Percentiles rank a stretch among this genome's conserved stretches.
These are phyloP conservation scores for Gadopsis marmoratus DNA, from an alignment of 2,797 vertebrate species.

Conservation along the genomic window DNA sequence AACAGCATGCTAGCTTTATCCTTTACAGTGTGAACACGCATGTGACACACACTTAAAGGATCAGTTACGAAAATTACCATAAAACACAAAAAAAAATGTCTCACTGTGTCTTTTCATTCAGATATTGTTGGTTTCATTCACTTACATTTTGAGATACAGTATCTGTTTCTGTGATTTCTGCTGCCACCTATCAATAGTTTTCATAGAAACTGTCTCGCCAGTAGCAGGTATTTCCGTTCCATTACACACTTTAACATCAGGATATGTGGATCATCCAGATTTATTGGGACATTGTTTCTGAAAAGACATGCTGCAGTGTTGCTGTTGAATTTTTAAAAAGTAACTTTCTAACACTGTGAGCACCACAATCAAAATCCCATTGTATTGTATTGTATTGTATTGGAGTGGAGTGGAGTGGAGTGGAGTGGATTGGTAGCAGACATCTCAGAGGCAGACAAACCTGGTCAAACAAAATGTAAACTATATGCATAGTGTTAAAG, in stretches of 20 bases:
- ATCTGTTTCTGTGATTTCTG: neutral
- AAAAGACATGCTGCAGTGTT: neutral
- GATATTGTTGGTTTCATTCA: neutral
- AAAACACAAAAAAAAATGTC: neutral
- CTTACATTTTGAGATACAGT: neutral
- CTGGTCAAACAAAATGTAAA: neutral
- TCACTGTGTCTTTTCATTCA: too few relatives aligned
- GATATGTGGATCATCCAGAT: neutral
- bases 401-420: neutral
- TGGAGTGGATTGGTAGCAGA: too few relatives aligned
- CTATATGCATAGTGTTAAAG: neutral
- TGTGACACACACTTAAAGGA: neutral
- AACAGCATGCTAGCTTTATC: neutral
- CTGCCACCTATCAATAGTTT: neutral
- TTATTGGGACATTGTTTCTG: neutral
- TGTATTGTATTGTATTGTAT: too few relatives aligned
- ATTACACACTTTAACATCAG: neutral
- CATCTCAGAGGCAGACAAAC: neutral
- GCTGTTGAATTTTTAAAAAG: neutral
- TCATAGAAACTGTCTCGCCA: neutral
- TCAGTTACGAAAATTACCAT: neutral
- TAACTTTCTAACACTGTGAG: neutral
- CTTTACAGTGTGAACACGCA: neutral
- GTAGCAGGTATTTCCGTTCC: neutral
- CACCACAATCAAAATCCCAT: neutral